Evolutionary conservation across 1,140 invertebrate species (phyloP).

Genomic region (Helicorthomorpha holstii): DNA sequence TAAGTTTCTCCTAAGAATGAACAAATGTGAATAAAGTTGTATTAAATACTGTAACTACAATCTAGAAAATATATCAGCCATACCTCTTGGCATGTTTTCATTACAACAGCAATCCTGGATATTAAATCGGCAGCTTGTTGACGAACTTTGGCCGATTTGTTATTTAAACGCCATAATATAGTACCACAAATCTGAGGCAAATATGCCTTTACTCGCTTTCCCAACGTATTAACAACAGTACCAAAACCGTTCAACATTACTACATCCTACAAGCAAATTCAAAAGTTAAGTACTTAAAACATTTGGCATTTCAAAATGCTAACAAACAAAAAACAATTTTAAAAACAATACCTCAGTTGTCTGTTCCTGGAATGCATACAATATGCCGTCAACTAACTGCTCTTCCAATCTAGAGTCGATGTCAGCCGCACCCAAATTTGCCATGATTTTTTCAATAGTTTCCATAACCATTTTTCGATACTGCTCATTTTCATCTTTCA

Average conservation of each 20-base stretch:
- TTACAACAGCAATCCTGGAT: conserved; percentile 92
- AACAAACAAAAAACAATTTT: too few species aligned
- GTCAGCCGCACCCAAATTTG: conserved; percentile 90
- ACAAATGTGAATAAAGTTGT: conserved; percentile 11
- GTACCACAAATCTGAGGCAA: conserved; percentile 99
- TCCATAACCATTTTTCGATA: conserved; percentile 99
- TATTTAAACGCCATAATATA: conserved; percentile 96
- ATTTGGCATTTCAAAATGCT: too few species aligned
- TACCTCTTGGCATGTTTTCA: conserved; percentile 97
- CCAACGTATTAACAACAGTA: conserved; percentile 93
- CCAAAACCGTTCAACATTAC: conserved; percentile 99
- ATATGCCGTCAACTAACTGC: conserved; percentile 95
- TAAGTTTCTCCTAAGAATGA: conserved; percentile 72
- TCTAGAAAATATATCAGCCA: conserved; percentile 13
- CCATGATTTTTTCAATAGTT: conserved; percentile 97
- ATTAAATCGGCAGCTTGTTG: conserved; percentile 99
- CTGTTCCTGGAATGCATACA: conserved; percentile 99
- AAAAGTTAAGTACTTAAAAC: too few species aligned
- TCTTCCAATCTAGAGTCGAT: conserved; percentile 96
- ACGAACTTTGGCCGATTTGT: conserved; percentile 97
- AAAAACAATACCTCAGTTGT: conserved; percentile 83
- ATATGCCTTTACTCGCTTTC: conserved; percentile 94
- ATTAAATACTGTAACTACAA: background rate
- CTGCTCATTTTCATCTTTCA: conserved; percentile 99
- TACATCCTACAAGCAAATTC: conserved; percentile 53